These are phyloP conservation scores for Luidia sarsii DNA, from an alignment of 53 echinoderm and acorn worm genomes.

Conservation along the genomic window DNA sequence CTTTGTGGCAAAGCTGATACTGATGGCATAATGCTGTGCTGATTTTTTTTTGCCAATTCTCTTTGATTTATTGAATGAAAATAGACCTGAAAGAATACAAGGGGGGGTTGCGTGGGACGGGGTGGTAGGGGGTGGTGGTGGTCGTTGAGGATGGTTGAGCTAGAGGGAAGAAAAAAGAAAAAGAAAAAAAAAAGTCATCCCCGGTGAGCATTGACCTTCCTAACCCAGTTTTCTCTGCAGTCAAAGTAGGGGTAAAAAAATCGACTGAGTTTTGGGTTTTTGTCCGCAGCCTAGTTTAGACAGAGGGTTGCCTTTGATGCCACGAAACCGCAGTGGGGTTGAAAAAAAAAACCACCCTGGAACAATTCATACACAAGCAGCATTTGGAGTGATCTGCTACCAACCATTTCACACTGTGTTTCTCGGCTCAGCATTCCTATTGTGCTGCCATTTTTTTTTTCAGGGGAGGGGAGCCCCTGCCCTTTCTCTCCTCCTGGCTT, in stretches of 20 bases:
- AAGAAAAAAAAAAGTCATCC: no score
- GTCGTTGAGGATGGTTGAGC: no score
- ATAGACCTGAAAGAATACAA: no score
- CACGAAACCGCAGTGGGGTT: no score
- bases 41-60: no score
- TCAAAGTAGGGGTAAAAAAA: not conserved
- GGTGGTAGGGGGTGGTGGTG: no score
- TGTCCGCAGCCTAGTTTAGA: conserved; percentile 35
- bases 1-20: no score
- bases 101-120: no score
- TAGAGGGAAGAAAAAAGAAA: no score
- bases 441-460: conserved; percentile 23
- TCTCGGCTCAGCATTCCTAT: not conserved
- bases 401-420: not conserved
- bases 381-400: not conserved
- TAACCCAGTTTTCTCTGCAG: conserved; percentile 22
- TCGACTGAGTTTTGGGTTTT: conserved; percentile 6
- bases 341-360: conserved; percentile 21
- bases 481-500: conserved; percentile 6
- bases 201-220: conserved; percentile 32
- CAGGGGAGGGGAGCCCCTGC: no score
- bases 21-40: no score
- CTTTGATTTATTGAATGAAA: no score
- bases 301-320: conserved; percentile 5
- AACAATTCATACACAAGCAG: not conserved